These are phyloP conservation scores for Carterocephalus palaemon DNA, from an alignment of 2,888 invertebrate species.

Conservation along the genomic window DNA sequence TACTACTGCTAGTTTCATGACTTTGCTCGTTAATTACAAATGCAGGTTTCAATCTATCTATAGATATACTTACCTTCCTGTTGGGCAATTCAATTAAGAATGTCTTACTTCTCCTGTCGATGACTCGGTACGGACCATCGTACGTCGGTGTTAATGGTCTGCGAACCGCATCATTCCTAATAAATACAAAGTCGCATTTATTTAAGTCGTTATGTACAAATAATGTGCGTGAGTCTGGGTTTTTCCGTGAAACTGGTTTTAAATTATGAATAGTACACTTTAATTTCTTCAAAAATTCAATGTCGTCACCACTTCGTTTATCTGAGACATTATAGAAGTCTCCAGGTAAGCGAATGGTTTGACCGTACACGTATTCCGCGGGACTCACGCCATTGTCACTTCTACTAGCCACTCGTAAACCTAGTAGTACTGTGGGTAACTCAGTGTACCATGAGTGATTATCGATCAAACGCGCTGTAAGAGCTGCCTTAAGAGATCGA, in stretches of 20 bases:
- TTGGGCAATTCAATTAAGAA: not conserved
- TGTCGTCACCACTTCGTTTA: not conserved
- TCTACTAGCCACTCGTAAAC: not conserved
- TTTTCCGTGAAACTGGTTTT: not conserved
- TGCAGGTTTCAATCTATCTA: conserved; percentile 12
- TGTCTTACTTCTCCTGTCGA: not conserved
- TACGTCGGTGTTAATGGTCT: conserved; percentile 8
- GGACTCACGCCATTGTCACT: not conserved
- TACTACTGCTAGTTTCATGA: not conserved
- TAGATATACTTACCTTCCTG: not conserved
- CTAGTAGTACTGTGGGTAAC: conserved; percentile 28
- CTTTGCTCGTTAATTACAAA: not conserved
- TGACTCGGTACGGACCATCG: conserved; percentile 7
- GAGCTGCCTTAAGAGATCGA: conserved; percentile 24
- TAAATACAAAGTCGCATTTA: conserved; percentile 3
- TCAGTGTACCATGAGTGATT: conserved; percentile 34
- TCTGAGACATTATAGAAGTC: not conserved
- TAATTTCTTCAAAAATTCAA: too few species aligned
- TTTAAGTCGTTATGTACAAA: not conserved
- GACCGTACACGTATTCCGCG: conserved; percentile 1
- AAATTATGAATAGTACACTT: too few species aligned
- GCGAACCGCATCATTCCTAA: not conserved
- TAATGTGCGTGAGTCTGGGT: not conserved
- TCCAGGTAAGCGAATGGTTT: not conserved
- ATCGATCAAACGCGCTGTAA: conserved; percentile 5